Evolutionary conservation across 2,797 vertebrate genomes (phyloP), one percentile per base, ranked within the genome.

Genomic region (Argya squamiceps): DNA sequence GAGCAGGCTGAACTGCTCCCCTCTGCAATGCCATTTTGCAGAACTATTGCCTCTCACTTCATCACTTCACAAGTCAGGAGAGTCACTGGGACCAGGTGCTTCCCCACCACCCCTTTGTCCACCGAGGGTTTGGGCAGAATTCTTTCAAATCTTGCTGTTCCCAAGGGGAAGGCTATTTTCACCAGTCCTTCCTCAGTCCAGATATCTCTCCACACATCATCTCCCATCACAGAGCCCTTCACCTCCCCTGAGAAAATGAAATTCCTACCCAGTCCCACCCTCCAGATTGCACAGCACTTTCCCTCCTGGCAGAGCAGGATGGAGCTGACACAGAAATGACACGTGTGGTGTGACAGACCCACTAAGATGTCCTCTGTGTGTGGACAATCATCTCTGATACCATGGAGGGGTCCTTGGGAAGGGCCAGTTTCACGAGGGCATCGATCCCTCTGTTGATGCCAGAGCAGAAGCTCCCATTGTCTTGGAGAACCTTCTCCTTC

Each of bases 391-490:
- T 43, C 30, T 32, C 49, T 65, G 67, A 27, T 16, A 56, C 84
- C 19, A 29, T 1, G 11, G 12, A 91, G 30, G 5, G 7, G 18
- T 55, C 5, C 84, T n/a, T 44, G 49, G 30, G 50, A 92, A 68
- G 43, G 19, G 15, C 6, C 29, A 26, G 7, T 44, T 83, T 67
- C 5, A 0, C 4, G 16, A 52, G 26, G 37, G 12, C 60, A 43
- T 52, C 0, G 0, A 34, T 55, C 24, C 22, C n/a, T 78, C 27
- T 29, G 6, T 0, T 73, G 76, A 41, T 30, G 24, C 8, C 37
- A 65, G 27, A 6, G 11, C 27, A 58, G 60, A 44, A 79, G 58
- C 22, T 62, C 49, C 67, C 22, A 22, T 21, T 24, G 16, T 44
- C 46, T n/a, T 43, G 37, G 36, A 69, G 56, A 88, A 36, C 6